Percentiles rank a stretch among this genome's conserved stretches.
These are phyloP conservation scores for Balaenoptera acutorostrata DNA, from an alignment of 2,113 vertebrate genomes.

Conservation along the genomic window DNA sequence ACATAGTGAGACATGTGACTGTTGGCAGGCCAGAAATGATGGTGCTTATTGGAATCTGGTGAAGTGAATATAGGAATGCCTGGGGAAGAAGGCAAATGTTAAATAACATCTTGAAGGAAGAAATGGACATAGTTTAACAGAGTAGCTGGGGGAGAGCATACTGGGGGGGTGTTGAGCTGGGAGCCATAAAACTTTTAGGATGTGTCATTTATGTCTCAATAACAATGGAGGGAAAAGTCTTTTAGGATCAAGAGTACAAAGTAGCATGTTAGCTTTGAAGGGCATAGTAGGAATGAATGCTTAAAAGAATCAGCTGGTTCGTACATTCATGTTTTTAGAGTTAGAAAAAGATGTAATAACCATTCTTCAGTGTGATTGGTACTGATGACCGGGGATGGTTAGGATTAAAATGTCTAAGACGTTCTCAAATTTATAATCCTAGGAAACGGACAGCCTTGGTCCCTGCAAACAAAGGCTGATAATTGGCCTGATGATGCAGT, in stretches of 20 bases:
- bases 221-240: neutral
- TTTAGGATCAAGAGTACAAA: neutral
- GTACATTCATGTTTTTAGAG: neutral
- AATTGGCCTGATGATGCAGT: neutral
- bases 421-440: neutral
- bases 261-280: neutral
- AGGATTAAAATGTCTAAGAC: neutral
- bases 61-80: neutral
- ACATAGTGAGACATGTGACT: neutral
- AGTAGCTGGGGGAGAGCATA: neutral
- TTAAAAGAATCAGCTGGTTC: neutral
- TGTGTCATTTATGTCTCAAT: neutral
- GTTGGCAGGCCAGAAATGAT: neutral
- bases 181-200: neutral
- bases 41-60: neutral
- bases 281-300: neutral
- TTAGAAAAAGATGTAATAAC: neutral
- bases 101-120: neutral
- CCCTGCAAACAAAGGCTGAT: neutral
- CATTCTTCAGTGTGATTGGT: neutral
- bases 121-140: neutral
- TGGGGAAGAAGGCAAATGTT: neutral
- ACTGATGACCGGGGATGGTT: neutral
- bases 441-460: neutral
- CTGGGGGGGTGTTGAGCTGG: neutral